These are phyloP conservation scores for Listronotus bonariensis DNA, from an alignment of 1,140 invertebrate genomes.

Conservation along the genomic window DNA sequence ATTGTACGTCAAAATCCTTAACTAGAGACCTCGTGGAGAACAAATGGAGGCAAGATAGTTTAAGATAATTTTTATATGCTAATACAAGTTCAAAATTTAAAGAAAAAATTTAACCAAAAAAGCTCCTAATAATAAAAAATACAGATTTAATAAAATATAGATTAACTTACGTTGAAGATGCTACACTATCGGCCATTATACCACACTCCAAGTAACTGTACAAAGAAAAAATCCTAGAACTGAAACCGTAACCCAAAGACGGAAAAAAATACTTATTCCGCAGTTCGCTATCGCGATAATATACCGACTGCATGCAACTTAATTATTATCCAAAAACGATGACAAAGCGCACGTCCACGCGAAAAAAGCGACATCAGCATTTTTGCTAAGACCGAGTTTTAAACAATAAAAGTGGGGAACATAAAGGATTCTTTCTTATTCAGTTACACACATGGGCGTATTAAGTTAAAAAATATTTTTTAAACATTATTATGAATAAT, in stretches of 20 bases:
- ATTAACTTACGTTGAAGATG: slow-evolving; percentile 25
- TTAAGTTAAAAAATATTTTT: not conserved
- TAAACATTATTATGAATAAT: too few species aligned
- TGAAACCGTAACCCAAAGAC: not conserved
- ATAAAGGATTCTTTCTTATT: slow-evolving; percentile 12
- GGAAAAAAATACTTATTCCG: slow-evolving; percentile 15
- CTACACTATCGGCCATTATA: slow-evolving; percentile 5
- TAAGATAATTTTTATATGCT: too few species aligned
- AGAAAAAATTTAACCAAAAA: too few species aligned
- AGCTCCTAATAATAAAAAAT: too few species aligned
- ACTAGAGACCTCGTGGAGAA: too few species aligned
- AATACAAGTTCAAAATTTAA: too few species aligned
- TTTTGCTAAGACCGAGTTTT: slow-evolving; percentile 27
- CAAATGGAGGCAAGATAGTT: too few species aligned
- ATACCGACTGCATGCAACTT: slow-evolving; percentile 17
- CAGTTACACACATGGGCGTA: slow-evolving; percentile 2
- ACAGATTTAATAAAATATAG: too few species aligned
- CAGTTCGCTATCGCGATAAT: slow-evolving; percentile 17
- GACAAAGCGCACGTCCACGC: slow-evolving; percentile 34
- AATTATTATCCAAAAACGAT: slow-evolving; percentile 33
- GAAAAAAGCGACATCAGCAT: slow-evolving; percentile 28
- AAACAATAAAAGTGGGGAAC: slow-evolving; percentile 24
- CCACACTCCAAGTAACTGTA: not conserved
- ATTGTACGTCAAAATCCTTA: too few species aligned
- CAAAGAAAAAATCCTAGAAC: slow-evolving; percentile 1